Percentiles rank a stretch among this genome's conserved stretches.
Conservation (phyloP, 2,797 vertebrate genomes). For the Cheirogaleus major region DNA sequence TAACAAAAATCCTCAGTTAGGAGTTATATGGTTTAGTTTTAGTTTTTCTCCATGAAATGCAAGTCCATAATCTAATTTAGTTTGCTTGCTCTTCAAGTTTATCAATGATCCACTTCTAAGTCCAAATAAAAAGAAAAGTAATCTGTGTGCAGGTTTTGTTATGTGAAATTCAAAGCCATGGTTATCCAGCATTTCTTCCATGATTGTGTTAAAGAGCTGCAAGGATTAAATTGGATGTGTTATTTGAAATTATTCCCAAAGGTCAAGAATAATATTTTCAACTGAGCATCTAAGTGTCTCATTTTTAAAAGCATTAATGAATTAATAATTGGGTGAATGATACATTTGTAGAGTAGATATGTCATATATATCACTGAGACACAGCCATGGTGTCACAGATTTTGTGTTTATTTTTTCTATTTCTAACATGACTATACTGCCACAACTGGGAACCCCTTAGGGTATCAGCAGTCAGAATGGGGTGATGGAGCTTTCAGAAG, state of each 20-base stretch:
- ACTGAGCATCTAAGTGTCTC: not conserved
- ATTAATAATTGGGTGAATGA: not conserved
- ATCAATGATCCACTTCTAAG: not conserved
- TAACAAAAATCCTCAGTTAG: conserved; percentile 21
- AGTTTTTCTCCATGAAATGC: not conserved
- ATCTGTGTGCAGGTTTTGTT: not conserved
- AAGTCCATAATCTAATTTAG: not conserved
- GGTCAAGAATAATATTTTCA: not conserved
- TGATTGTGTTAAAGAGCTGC: not conserved
- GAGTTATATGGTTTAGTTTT: not conserved
- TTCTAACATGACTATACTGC: not conserved
- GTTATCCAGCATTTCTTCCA: not conserved
- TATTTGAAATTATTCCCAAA: conserved; percentile 25
- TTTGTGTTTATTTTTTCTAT: not conserved
- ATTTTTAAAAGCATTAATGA: not conserved
- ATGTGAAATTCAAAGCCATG: not conserved
- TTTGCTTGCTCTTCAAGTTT: not conserved
- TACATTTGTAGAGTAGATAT: not conserved
- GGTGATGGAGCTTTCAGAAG: not conserved
- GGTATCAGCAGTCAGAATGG: not conserved
- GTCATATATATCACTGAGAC: not conserved
- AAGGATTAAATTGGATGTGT: not conserved
- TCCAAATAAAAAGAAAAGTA: not conserved
- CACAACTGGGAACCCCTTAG: not conserved
- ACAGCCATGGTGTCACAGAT: not conserved